Conservation (phyloP, 2,888 invertebrate genomes). For the Petrophora chlorosata region DNA sequence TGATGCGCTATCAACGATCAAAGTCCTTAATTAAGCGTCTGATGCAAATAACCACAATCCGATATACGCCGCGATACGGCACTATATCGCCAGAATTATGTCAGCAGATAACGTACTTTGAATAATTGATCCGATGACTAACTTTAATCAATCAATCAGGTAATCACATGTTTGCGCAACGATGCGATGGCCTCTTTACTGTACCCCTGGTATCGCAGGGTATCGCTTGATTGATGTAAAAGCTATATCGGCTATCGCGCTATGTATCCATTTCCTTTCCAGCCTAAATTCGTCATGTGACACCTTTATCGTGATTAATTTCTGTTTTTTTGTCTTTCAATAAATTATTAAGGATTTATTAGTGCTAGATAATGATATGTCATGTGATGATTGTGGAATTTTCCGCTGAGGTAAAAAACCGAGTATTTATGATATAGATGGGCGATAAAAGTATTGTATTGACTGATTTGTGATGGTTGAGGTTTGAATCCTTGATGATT, state of each 20-base stretch:
- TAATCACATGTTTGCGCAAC: slow-evolving; percentile 65
- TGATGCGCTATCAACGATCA: background rate
- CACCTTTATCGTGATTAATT: slow-evolving; percentile 48
- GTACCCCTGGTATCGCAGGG: slow-evolving; percentile 13
- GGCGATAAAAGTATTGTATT: no score
- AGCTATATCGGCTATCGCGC: background rate
- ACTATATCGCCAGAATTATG: slow-evolving; percentile 26
- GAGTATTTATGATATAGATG: background rate
- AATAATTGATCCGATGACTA: slow-evolving; percentile 71
- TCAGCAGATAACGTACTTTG: slow-evolving; percentile 46
- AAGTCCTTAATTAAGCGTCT: slow-evolving; percentile 1
- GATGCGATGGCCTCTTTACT: slow-evolving; percentile 39
- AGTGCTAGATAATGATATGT: background rate
- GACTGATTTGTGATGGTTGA: no score
- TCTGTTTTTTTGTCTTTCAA: slow-evolving; percentile 36
- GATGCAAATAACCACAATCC: background rate
- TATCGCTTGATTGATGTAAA: slow-evolving; percentile 1
- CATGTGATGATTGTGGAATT: slow-evolving; percentile 6
- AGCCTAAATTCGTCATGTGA: slow-evolving; percentile 40
- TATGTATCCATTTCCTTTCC: slow-evolving; percentile 45
- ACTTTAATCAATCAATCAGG: slow-evolving; percentile 71
- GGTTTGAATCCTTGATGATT: no score
- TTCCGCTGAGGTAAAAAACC: background rate
- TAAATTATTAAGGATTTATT: slow-evolving; percentile 35
- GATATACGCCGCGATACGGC: slow-evolving; percentile 3